phyloP scores from a whole-genome alignment of 2,888 invertebrate genomes.

The Neoitamus cyanurus region DNA sequence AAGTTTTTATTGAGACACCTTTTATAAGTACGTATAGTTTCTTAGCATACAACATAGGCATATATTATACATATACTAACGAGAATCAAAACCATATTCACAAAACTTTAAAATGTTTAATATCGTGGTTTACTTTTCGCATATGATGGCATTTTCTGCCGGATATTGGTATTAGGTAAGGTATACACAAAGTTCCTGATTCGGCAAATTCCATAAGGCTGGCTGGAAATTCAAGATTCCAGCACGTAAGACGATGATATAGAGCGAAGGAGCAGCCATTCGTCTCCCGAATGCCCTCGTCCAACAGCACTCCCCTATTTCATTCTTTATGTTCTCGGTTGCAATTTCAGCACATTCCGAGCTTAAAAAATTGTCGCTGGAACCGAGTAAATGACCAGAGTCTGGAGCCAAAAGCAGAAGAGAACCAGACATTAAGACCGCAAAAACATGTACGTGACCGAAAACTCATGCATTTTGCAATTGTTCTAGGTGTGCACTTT shows the following conservation, averaged over 20 bases:
- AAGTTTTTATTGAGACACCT: too few relatives aligned
- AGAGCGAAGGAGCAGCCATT: not conserved
- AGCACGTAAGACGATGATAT: not conserved
- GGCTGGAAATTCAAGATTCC: not conserved
- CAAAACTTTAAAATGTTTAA: not conserved
- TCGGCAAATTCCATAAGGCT: not conserved
- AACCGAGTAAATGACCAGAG: not conserved
- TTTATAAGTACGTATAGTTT: too few relatives aligned
- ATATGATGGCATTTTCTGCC: not conserved
- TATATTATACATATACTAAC: too few relatives aligned
- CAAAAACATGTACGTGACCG: conserved; percentile 21
- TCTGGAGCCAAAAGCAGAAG: not conserved
- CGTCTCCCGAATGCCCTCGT: not conserved
- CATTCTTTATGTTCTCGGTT: not conserved
- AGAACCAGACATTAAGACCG: not conserved
- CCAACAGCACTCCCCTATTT: not conserved
- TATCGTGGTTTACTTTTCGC: not conserved
- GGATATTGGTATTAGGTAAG: too few relatives aligned
- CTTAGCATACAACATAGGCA: too few relatives aligned
- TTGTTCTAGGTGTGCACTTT: conserved; percentile 34
- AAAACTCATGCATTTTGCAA: conserved; percentile 4
- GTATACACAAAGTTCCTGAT: not conserved
- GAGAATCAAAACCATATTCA: too few relatives aligned
- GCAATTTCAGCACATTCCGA: conserved; percentile 3
- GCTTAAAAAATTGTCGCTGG: not conserved